Evolutionary conservation across 2,113 vertebrate species (phyloP).

Genomic region (Odobenus rosmarus): DNA sequence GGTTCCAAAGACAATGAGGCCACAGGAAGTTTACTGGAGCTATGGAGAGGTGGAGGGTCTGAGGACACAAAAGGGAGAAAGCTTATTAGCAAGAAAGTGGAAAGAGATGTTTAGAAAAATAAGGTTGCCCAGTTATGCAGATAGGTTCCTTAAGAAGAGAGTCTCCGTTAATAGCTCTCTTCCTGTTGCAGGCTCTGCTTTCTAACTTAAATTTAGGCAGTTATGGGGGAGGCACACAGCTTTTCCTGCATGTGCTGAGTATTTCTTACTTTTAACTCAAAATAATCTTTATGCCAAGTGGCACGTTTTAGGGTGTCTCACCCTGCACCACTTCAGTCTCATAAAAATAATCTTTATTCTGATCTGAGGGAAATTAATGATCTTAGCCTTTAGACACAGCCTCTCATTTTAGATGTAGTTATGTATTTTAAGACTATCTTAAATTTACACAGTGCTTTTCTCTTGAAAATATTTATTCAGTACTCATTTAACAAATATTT

Average conservation of each 20-base stretch:
- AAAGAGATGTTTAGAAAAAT: background rate
- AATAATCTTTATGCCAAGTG: background rate
- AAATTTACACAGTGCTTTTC: background rate
- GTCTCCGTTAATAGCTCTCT: background rate
- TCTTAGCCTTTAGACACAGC: background rate
- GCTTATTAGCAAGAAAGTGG: background rate
- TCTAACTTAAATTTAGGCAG: background rate
- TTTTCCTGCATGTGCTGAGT: background rate
- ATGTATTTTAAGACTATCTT: slow-evolving; percentile 16
- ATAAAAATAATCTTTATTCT: background rate
- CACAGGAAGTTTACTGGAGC: background rate
- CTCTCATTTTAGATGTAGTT: slow-evolving; percentile 9
- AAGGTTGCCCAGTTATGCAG: background rate
- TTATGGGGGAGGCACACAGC: background rate
- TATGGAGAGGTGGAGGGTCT: background rate
- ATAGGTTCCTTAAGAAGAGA: background rate
- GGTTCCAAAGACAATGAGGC: background rate
- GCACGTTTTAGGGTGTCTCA: background rate
- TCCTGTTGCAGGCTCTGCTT: background rate
- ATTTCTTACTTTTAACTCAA: background rate
- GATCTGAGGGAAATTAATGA: slow-evolving; percentile 37
- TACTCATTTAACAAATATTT: slow-evolving; percentile 36
- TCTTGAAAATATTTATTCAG: slow-evolving; percentile 31
- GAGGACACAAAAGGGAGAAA: background rate
- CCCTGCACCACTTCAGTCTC: background rate